A percentile compares a stretch with the other conserved stretches of the same genome.
These are phyloP conservation scores for Tursiops truncatus DNA, from an alignment of 2,113 vertebrate species.

Conservation along the genomic window DNA sequence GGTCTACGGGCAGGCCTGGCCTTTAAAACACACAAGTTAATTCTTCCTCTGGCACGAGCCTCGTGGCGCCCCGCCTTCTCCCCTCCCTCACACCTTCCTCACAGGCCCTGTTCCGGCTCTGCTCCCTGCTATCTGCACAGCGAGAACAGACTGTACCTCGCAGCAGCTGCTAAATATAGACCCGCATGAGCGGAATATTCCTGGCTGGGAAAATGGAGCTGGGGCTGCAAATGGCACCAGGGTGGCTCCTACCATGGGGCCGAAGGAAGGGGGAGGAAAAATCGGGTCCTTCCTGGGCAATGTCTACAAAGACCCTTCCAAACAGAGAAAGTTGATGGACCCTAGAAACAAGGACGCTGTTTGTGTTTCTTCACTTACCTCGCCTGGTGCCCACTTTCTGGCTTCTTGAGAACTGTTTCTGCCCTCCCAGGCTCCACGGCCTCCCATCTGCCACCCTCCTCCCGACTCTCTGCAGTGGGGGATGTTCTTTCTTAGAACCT, in stretches of 20 bases:
- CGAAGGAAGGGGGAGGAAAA: not conserved
- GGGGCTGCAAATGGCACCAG: conserved; percentile 58
- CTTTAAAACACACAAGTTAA: conserved; percentile 77
- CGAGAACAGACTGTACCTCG: conserved; percentile 78
- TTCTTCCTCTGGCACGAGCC: conserved; percentile 62
- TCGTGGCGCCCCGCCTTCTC: not conserved
- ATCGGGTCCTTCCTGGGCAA: not conserved
- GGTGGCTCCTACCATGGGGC: not conserved
- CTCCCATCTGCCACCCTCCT: not conserved
- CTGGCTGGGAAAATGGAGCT: conserved; percentile 67
- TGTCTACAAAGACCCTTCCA: not conserved
- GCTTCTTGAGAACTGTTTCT: not conserved
- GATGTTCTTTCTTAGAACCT: not conserved
- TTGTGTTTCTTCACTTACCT: not conserved
- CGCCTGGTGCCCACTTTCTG: not conserved
- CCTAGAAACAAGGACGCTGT: not conserved
- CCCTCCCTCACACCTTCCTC: conserved; percentile 74
- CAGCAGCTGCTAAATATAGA: conserved; percentile 77
- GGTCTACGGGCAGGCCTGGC: conserved; percentile 70
- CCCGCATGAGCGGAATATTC: conserved; percentile 64
- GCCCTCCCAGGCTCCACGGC: not conserved
- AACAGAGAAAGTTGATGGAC: not conserved
- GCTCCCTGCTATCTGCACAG: conserved; percentile 76
- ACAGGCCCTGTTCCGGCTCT: conserved; percentile 59
- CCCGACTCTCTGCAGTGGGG: not conserved